phyloP scores from a whole-genome alignment of 1,140 invertebrate species.

The Drosophila takahashii region DNA sequence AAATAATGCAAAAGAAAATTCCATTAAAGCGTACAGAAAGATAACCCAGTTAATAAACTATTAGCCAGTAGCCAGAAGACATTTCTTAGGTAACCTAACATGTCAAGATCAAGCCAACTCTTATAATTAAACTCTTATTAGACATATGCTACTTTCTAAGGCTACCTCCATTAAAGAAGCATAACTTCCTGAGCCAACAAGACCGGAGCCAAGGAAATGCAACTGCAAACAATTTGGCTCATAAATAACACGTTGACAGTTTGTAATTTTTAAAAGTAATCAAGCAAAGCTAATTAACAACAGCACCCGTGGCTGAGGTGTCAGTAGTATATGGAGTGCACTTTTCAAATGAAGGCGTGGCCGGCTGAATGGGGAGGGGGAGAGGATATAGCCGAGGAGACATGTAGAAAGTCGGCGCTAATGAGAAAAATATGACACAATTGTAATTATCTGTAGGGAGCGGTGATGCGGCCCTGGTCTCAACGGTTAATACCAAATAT shows the following conservation, averaged over 20 bases:
- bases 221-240: conserved; percentile 51
- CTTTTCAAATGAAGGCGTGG: conserved; percentile 45
- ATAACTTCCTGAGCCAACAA: conserved; percentile 26
- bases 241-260: conserved; percentile 81
- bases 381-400: conserved; percentile 21
- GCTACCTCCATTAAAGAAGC: conserved; percentile 44
- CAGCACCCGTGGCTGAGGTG: conserved; percentile 50
- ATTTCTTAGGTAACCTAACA: neutral
- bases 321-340: conserved; percentile 18
- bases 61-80: neutral
- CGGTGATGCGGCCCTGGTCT: conserved; percentile 35
- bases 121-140: conserved; percentile 26
- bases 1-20: too few species aligned
- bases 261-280: conserved; percentile 82
- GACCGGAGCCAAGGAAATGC: conserved; percentile 23
- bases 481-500: conserved; percentile 73
- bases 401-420: conserved; percentile 68
- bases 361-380: conserved; percentile 2
- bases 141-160: conserved; percentile 31
- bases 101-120: neutral
- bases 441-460: conserved; percentile 77
- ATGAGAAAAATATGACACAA: conserved; percentile 84
- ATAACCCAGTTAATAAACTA: too few species aligned
- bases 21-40: too few species aligned
- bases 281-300: conserved; percentile 79